phyloP scores from a whole-genome alignment of 2,888 invertebrate species.

The Griposia aprilina region DNA sequence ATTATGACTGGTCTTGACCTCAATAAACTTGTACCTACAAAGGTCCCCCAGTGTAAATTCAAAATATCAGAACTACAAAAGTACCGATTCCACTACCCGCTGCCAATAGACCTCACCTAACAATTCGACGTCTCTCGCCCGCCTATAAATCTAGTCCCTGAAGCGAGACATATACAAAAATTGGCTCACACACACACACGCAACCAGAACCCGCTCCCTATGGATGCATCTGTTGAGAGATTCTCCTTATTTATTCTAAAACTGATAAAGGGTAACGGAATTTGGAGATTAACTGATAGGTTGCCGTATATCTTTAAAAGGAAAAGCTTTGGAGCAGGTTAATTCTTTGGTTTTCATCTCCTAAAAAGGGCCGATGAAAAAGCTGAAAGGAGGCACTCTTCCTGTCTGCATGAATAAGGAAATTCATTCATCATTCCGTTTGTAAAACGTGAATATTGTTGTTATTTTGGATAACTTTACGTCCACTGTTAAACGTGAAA shows the following conservation, averaged over 20 bases:
- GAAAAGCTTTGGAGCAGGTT: slow-evolving; percentile 5
- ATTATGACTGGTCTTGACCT: too few species aligned
- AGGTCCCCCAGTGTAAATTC: too few species aligned
- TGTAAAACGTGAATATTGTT: neutral
- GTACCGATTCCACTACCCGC: slow-evolving; percentile 39
- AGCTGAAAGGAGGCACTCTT: neutral
- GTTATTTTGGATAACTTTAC: neutral
- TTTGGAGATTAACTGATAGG: slow-evolving; percentile 49
- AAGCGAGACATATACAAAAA: slow-evolving; percentile 69
- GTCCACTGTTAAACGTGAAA: neutral
- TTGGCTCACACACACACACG: slow-evolving; percentile 63
- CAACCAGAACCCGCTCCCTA: slow-evolving; percentile 47
- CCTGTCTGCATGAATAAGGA: neutral
- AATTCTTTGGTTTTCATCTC: slow-evolving; percentile 8
- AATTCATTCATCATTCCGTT: neutral
- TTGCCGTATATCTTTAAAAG: slow-evolving; percentile 30
- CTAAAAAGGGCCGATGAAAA: neutral
- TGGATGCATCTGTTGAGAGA: slow-evolving; percentile 63
- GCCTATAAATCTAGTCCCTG: slow-evolving; percentile 68
- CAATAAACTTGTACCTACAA: too few species aligned
- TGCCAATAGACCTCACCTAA: slow-evolving; percentile 12
- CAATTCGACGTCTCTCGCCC: slow-evolving; percentile 54
- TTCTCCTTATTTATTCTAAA: slow-evolving; percentile 49
- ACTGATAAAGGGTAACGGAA: slow-evolving; percentile 48
- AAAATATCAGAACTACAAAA: neutral